phyloP scores from a whole-genome alignment of 1,140 invertebrate species.

The Aphaenogaster floridana region DNA sequence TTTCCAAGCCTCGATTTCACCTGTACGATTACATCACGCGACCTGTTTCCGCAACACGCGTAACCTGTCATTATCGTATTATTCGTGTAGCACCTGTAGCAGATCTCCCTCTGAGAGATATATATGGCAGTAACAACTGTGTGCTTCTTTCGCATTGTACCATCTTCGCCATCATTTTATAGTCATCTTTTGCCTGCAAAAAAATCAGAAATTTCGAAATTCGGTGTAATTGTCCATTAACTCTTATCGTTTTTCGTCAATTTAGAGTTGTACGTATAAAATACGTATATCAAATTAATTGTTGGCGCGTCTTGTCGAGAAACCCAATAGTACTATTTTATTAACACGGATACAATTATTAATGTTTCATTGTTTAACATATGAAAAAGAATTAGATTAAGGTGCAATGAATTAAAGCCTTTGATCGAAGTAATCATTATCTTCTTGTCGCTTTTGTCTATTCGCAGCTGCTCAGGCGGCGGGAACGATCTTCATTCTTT shows the following conservation, averaged over 20 bases:
- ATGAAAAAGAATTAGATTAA: not conserved
- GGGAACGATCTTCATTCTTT: conserved; percentile 93
- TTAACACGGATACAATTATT: not conserved
- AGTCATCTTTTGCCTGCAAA: not conserved
- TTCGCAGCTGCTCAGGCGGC: conserved; percentile 91
- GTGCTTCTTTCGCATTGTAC: not conserved
- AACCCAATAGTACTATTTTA: not conserved
- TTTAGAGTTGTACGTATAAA: not conserved
- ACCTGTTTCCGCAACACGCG: not conserved
- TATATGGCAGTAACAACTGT: not conserved
- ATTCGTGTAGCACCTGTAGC: not conserved
- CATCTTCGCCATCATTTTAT: not conserved
- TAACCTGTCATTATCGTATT: not conserved
- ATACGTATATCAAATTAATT: not conserved
- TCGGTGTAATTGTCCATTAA: not conserved
- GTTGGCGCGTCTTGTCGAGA: not conserved
- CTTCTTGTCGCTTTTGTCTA: not conserved
- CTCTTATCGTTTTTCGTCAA: not conserved
- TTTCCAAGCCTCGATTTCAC: not conserved
- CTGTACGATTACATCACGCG: not conserved
- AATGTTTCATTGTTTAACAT: not conserved
- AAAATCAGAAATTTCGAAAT: not conserved
- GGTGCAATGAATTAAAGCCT: not conserved
- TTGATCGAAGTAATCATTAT: too few species aligned
- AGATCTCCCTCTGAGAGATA: not conserved